phyloP scores from a whole-genome alignment of 2,113 vertebrate species.

The Corythoichthys haematopterus region DNA sequence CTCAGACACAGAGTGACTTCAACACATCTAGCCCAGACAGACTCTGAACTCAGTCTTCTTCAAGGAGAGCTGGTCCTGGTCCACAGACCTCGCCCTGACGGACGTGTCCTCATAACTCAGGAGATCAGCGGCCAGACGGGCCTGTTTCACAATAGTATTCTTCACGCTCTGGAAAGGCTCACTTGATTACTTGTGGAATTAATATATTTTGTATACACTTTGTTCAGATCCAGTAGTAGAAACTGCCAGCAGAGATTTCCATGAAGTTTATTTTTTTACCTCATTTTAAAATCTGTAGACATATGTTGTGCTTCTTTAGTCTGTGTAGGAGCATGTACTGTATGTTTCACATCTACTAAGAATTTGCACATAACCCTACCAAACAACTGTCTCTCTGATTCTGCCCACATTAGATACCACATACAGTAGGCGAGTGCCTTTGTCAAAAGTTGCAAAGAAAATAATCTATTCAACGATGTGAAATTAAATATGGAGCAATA shows the following conservation, averaged over 20 bases:
- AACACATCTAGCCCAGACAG: conserved; percentile 65
- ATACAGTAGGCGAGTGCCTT: conserved; percentile 58
- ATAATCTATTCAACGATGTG: conserved; percentile 44
- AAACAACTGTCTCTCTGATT: conserved; percentile 46
- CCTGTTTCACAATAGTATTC: conserved; percentile 66
- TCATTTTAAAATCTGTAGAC: conserved; percentile 26
- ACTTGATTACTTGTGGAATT: conserved; percentile 50
- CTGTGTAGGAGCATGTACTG: conserved; percentile 35
- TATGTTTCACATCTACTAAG: conserved; percentile 44
- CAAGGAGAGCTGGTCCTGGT: conserved; percentile 74
- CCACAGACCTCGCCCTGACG: conserved; percentile 69
- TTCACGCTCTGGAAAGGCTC: conserved; percentile 68
- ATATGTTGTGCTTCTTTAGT: conserved; percentile 33
- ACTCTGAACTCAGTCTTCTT: conserved; percentile 70
- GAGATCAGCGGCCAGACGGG: conserved; percentile 71
- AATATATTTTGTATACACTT: background rate
- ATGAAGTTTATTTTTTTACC: conserved; percentile 37
- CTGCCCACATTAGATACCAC: conserved; percentile 41
- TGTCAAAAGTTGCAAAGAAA: conserved; percentile 46
- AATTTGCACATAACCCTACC: conserved; percentile 54
- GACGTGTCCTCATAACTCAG: conserved; percentile 69
- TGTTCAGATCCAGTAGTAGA: conserved; percentile 27
- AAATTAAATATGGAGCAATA: conserved; percentile 43
- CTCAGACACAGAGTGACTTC: conserved; percentile 65
- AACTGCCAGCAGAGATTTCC: conserved; percentile 41